phyloP scores from a whole-genome alignment of 2,113 vertebrate genomes.

The Azemiops feae region DNA sequence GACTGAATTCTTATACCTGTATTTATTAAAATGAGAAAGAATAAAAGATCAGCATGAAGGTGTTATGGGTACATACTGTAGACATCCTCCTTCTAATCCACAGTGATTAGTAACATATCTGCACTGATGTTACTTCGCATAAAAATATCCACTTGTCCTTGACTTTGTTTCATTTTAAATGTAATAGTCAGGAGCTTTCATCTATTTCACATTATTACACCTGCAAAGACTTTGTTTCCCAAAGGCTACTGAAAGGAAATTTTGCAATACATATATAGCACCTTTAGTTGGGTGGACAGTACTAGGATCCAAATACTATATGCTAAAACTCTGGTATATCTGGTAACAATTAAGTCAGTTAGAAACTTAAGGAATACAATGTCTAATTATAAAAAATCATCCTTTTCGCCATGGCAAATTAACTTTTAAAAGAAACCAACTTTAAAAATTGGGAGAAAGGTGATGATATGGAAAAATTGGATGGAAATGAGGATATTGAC shows the following conservation, averaged over 20 bases:
- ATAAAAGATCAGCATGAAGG: slow-evolving; percentile 8
- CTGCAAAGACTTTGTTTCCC: slow-evolving; percentile 50
- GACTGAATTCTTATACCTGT: slow-evolving; percentile 27
- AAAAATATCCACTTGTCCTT: slow-evolving; percentile 59
- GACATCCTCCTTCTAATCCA: slow-evolving; percentile 54
- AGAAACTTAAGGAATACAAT: too few species aligned
- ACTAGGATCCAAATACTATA: too few species aligned
- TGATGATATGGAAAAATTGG: too few species aligned
- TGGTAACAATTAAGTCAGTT: too few species aligned
- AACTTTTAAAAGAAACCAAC: too few species aligned
- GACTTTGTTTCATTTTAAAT: slow-evolving; percentile 60
- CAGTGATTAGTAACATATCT: slow-evolving; percentile 49
- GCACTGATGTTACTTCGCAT: slow-evolving; percentile 53
- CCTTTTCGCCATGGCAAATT: too few species aligned
- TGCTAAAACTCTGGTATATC: too few species aligned
- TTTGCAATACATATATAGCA: too few species aligned
- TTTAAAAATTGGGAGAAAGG: too few species aligned
- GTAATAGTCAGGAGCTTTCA: slow-evolving; percentile 59
- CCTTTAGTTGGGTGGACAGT: too few species aligned
- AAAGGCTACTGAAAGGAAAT: neutral
- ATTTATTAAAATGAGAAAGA: slow-evolving; percentile 24
- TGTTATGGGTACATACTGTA: slow-evolving; percentile 30
- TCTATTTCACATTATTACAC: slow-evolving; percentile 55
- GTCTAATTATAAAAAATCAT: too few species aligned
- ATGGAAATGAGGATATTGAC: too few species aligned